phyloP scores from a whole-genome alignment of 1,140 invertebrate species.

The Tribolium madens region DNA sequence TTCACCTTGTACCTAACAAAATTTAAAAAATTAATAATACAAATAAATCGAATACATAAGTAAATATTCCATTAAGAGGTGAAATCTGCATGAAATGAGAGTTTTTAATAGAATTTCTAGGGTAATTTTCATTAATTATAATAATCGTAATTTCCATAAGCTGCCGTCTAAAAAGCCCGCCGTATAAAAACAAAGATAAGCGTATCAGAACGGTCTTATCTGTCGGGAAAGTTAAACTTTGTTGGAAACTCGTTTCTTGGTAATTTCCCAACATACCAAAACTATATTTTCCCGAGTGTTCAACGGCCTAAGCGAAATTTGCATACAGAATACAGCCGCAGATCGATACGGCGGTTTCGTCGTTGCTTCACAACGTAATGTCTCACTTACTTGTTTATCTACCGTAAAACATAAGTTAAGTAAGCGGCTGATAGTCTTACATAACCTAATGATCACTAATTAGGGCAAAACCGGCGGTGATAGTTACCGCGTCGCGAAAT shows the following conservation, averaged over 20 bases:
- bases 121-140: conserved; percentile 52
- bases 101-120: conserved; percentile 47
- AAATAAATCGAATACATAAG: conserved; percentile 1
- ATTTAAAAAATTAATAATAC: background rate
- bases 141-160: conserved; percentile 49
- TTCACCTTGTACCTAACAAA: background rate
- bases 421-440: conserved; percentile 55
- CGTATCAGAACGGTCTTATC: conserved; percentile 43
- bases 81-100: conserved; percentile 49
- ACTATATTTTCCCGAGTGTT: conserved; percentile 56
- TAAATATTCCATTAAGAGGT: conserved; percentile 27
- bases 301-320: conserved; percentile 53
- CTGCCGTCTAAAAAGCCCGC: conserved; percentile 33
- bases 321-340: conserved; percentile 50
- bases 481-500: conserved; percentile 53
- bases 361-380: conserved; percentile 46
- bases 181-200: conserved; percentile 50
- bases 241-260: conserved; percentile 55
- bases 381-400: conserved; percentile 59
- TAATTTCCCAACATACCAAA: conserved; percentile 57
- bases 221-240: conserved; percentile 51
- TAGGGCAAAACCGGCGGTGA: conserved; percentile 53
- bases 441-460: conserved; percentile 60
- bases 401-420: conserved; percentile 60
- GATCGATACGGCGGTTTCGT: conserved; percentile 22